Percentiles rank a stretch among this genome's conserved stretches.
These are phyloP conservation scores for Drosophila tristis DNA, from an alignment of 1,140 invertebrate species.

Conservation along the genomic window DNA sequence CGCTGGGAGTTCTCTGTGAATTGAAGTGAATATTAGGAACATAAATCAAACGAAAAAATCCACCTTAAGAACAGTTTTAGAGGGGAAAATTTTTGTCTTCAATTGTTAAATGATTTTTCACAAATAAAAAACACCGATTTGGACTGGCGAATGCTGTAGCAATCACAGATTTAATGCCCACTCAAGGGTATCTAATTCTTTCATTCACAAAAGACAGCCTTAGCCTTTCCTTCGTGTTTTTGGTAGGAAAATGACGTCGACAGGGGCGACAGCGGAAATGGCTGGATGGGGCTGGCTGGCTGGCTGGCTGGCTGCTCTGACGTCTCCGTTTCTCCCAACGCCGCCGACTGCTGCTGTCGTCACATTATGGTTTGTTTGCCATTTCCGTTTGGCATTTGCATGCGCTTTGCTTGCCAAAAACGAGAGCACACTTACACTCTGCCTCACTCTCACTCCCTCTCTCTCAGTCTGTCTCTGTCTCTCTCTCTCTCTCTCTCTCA, in stretches of 20 bases:
- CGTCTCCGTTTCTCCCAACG: no score
- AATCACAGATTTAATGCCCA: no score
- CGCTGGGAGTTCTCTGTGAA: no score
- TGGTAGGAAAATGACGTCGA: constrained; percentile 45
- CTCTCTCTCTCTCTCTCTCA: constrained; percentile 1
- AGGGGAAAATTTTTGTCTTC: no score
- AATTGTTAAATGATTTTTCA: no score
- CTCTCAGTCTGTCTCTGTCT: no score
- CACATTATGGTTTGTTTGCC: constrained; percentile 83
- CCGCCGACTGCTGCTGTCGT: constrained; percentile 49
- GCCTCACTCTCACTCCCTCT: not conserved
- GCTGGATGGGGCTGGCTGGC: constrained; percentile 19
- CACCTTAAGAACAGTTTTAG: no score
- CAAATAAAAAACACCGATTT: no score
- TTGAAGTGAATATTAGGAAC: no score
- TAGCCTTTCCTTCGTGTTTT: constrained; percentile 54
- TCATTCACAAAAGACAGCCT: constrained; percentile 35
- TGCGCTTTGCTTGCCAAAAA: constrained; percentile 65
- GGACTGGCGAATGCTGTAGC: no score
- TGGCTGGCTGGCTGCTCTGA: no score
- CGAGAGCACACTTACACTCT: constrained; percentile 26
- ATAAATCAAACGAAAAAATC: no score
- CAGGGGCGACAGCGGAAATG: constrained; percentile 63
- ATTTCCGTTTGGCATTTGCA: constrained; percentile 81
- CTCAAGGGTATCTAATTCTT: constrained; percentile 1